Evolutionary conservation across 2,797 vertebrate species (phyloP), one percentile per base, ranked within the genome.

Genomic region (Oryzias dopingdopingensis): DNA sequence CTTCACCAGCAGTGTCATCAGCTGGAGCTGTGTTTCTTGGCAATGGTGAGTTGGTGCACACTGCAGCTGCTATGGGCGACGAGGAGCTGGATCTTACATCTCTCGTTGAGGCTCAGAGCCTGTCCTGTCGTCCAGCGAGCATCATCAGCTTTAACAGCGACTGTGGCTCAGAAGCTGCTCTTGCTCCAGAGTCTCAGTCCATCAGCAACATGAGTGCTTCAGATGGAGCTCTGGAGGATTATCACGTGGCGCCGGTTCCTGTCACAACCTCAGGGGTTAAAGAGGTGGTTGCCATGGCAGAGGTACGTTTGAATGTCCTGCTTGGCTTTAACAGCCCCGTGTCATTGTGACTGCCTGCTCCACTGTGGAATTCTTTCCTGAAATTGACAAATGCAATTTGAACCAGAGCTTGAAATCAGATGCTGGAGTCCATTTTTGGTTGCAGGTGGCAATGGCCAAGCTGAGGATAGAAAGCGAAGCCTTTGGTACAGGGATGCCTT

Each of bases 141-240:
- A 95, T 97, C 67, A 92, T 96, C 73, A 97, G 95, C 86, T 96
- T 98, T 84, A 95, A 91, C 62, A 95, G 95, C 0, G 94, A 97
- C 78, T 95, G 94, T 67, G 95, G 92, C 76, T 94, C 94, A 0
- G 89, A 93, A 64, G 91, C 93, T 60, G 94, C 92, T 43, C 70
- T 95, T 50, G 90, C 92, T 42, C 94, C 93, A 0, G 93, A 92
- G 50, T 93, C 94, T 55, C 88, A 94, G 44, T 93, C 93, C 0
- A 86, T 93, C 74, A 93, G 94, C 72, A 88, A 93, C 65, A 93
- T 94, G 56, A 91, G 92, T 69, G 93, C 90, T 57, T 93, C 94
- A 71, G 94, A 95, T 65, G 68, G 56, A 59, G 24, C 50, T 45
- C 82, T 91, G 26, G 94, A 94, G 53, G 85, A 91, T 81, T 93